These are phyloP conservation scores for Tragelaphus buxtoni DNA, from an alignment of 2,113 vertebrate species.

Conservation along the genomic window DNA sequence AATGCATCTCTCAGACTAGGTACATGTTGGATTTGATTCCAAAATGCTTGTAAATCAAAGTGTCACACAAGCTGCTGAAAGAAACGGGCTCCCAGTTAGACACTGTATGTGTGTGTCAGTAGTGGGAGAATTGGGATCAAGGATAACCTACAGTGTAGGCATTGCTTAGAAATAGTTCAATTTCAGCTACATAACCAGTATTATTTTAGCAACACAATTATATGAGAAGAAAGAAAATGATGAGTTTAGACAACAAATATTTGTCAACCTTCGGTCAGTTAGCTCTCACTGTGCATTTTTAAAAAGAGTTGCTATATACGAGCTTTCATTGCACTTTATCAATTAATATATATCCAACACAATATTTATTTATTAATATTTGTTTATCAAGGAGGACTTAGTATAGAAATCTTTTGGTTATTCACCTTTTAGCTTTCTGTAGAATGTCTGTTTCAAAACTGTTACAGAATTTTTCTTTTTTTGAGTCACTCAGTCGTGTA, in stretches of 20 bases:
- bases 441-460: conserved; percentile 38
- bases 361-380: background rate
- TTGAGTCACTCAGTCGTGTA: fast-evolving
- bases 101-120: background rate
- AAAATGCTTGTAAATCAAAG: background rate
- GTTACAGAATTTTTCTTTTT: background rate
- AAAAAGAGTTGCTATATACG: background rate
- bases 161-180: background rate
- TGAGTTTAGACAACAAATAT: background rate
- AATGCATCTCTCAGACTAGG: background rate
- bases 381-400: background rate
- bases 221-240: background rate
- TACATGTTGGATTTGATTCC: background rate
- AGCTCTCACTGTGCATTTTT: background rate
- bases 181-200: background rate
- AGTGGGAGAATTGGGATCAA: background rate
- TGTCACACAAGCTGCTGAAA: background rate
- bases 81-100: background rate
- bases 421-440: background rate
- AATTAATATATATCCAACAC: background rate
- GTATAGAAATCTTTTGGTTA: background rate
- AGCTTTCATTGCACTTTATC: background rate
- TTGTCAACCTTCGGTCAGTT: background rate
- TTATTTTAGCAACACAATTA: background rate
- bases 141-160: background rate